Evolutionary conservation across 2,797 vertebrate genomes (phyloP), one percentile per base, ranked within the genome.

Genomic region (Thalassophryne amazonica): DNA sequence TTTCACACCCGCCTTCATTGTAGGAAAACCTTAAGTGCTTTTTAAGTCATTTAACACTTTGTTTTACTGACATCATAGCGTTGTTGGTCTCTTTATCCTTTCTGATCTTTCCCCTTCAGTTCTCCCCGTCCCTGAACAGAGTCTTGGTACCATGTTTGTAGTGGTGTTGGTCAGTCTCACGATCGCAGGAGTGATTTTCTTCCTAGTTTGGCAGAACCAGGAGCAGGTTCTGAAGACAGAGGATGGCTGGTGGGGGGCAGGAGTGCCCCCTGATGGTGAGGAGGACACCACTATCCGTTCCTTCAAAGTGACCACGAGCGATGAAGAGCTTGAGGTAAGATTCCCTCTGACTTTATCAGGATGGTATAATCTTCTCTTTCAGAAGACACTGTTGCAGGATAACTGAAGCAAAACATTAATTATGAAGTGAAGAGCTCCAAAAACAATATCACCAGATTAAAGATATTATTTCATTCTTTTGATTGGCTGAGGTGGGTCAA

Each of bases 161-260:
- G 85, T 83, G 61, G 35, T 89, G 45, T 37, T 81, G 18, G 51
- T 88, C 5, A 65, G 87, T 2, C 66, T 90, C 21, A 32, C 83
- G 34, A 74, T 93, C 30, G 90, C 89, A 23, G 61, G 88, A 9
- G 52, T 93, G 48, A 60, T 92, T 34, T 82, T 51, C 66, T 76
- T 90, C 65, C 60, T 92, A 57, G 57, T 91, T 32, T 84, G 84
- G 60, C 86, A 78, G 45, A 83, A 25, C 31, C 89, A 61, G 51
- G 80, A 25, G 9, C 76, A 82, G 57, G 83, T 86, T 18, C 68
- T 95, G 42, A 85, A 88, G 61, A 83, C 88, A 28, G 84, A 89
- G 0, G 87, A 93, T 19, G 93, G 92, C 40, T 96, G 94, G 94
- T 96, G 93, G 93, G 92, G 92, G 2, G n/a, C 57, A 0, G 88